Base-by-base conservation (phyloP, 1,140 invertebrate species). In the Samia ricini region DNA sequence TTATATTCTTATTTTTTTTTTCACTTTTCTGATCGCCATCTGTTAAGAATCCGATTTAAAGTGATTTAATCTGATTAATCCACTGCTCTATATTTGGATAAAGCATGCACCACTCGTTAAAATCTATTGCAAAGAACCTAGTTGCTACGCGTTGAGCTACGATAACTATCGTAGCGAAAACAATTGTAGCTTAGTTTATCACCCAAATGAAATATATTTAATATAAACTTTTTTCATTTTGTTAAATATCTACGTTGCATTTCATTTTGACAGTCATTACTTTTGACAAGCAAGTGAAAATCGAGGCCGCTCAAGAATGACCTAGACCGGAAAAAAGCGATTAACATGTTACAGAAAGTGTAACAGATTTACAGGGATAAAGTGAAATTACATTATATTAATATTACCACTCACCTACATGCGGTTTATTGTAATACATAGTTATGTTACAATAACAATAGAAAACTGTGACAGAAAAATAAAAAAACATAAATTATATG, bases 101-200 rank as follows among this genome's bases (percentile, higher is more conserved):
- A n/a, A n/a, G n/a, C n/a, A n/a, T n/a, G n/a, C 1, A 10, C 10
- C 12, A n/a, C 23, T 60, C 68, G 68, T 70, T 70, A 64, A 70
- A 58, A 36, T 70, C 68, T 70, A 57, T 66, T 63, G 48, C 59
- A 63, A 0, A 51, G 20, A 60, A 21, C 60, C 58, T 64, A 63
- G 60, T 54, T 33, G 55, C 61, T 66, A 64, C 64, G 64, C 60
- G 12, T 7, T 22, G 10, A n/a, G 58, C 66, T 68, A 68, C 66
- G 62, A 26, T 18, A 24, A 22, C 21, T 48, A 22, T 20, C 63
- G 64, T 68, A 68, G 60, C 66, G 26, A 42, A 42, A 1, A 42
- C 10, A 36, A 7, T 36, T 36, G 33, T 36, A 36, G 4, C 10
- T 10, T 15, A 42, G n/a, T n/a, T n/a, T n/a, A n/a, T n/a, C n/a